phyloP scores from a whole-genome alignment of 2,113 vertebrate genomes.

The Coreoperca whiteheadi region DNA sequence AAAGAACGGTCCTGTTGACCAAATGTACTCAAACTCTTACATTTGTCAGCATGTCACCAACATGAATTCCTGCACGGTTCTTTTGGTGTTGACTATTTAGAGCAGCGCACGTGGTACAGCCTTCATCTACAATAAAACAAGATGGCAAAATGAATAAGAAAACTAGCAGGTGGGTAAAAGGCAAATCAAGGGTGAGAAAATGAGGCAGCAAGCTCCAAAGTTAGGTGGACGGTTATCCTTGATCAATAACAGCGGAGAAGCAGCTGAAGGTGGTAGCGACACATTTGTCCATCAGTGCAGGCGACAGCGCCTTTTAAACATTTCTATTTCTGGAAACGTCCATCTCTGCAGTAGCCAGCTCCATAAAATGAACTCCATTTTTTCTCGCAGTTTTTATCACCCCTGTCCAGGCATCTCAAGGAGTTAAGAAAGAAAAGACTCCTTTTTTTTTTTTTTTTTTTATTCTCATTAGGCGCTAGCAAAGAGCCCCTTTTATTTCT shows the following conservation, averaged over 20 bases:
- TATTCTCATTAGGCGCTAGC: constrained; percentile 74
- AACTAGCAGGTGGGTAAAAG: not conserved
- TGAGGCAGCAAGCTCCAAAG: not conserved
- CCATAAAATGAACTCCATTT: constrained; percentile 62
- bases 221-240: not conserved
- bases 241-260: constrained; percentile 35
- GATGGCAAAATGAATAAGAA: not conserved
- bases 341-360: constrained; percentile 36
- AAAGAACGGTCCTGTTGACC: not conserved
- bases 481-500: constrained; percentile 39
- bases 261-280: constrained; percentile 21
- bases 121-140: not conserved
- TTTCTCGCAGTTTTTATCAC: constrained; percentile 63
- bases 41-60: not conserved
- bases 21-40: not conserved
- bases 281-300: constrained; percentile 41
- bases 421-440: constrained; percentile 65
- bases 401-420: constrained; percentile 60
- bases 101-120: not conserved
- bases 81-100: not conserved
- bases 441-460: constrained; percentile 68
- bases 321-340: constrained; percentile 52
- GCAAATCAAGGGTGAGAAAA: constrained; percentile 13
- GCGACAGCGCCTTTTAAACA: constrained; percentile 51
- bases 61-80: not conserved